Conservation (phyloP, 2,888 invertebrate species). For the Drosophila meridionalis region DNA sequence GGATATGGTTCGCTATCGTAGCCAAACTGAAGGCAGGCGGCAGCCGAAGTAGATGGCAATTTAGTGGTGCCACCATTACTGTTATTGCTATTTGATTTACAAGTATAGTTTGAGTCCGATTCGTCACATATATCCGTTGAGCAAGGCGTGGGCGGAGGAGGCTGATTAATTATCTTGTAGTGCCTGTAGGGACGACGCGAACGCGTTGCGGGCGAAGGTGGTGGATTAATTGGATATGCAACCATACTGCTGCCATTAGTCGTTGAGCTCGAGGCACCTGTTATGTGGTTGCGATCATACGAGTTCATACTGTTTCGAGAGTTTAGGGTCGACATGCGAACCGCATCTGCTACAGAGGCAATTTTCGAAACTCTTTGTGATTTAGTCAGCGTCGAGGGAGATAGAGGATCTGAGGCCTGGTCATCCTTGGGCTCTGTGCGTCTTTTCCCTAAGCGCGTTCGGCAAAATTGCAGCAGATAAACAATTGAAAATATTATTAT, state of each 20-base stretch:
- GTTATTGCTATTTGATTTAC: conserved; percentile 85
- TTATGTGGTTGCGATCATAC: conserved; percentile 90
- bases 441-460: conserved; percentile 86
- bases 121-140: conserved; percentile 97
- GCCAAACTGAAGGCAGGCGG: conserved; percentile 86
- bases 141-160: conserved; percentile 97
- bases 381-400: conserved; percentile 85
- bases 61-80: conserved; percentile 82
- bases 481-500: conserved; percentile 86
- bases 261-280: conserved; percentile 86
- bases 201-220: conserved; percentile 94
- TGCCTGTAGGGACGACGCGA: conserved; percentile 91
- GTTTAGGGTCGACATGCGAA: conserved; percentile 89
- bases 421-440: conserved; percentile 87
- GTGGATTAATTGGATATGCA: conserved; percentile 94
- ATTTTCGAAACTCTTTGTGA: conserved; percentile 84
- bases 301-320: conserved; percentile 88
- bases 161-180: conserved; percentile 91
- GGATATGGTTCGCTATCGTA: conserved; percentile 90
- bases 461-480: conserved; percentile 86
- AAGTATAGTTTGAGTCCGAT: conserved; percentile 91
- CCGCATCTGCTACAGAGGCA: conserved; percentile 86
- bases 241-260: conserved; percentile 85
- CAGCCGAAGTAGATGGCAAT: conserved; percentile 83
- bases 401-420: conserved; percentile 89